Base-by-base conservation (phyloP, 2,888 invertebrate genomes). In the Cynaeus angustus region DNA sequence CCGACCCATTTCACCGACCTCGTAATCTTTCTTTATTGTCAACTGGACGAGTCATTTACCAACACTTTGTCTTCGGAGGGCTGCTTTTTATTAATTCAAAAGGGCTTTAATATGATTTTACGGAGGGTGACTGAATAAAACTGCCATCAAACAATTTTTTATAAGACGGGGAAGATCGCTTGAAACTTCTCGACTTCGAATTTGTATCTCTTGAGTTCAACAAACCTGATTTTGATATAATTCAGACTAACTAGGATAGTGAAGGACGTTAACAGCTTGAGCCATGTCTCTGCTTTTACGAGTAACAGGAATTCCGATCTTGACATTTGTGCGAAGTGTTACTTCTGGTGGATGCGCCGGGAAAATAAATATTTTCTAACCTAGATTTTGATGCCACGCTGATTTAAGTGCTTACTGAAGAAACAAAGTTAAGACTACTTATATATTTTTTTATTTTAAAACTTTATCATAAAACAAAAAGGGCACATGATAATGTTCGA, bases 51-150 rank as follows among this genome's bases (percentile, higher is more conserved):
- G 8, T 56, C 55, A 52, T 53, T 59, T 28, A 41, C 21, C 48
- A 13, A 30, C 64, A 52, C 53, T 65, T 65, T 53, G 45, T 65
- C 65, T 65, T 65, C 53, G 53, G 65, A 53, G 33, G 65, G 10
- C 16, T 10, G 52, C 43, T 52, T 61, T 65, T 65, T 62, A 62
- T 62, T 50, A 52, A 62, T 61, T 61, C 37, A 46, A 37, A 33
- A 10, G 14, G 13, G 53, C 16, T 2, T 26, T 50, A 50, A 28
- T 26, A 50, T 50, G 5, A 13, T 26, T 50, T 50, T 50, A 3
- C 0, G 26, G 3, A 9, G 12, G 26, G n/a, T 1, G 48, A 6
- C 13, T 41, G 12, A 41, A 41, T 41, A 41, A 41, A 41, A 12
- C 41, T 2, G 12, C 14, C 46, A 46, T 46, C 14, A 46, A 46